These are phyloP conservation scores for Bos javanicus DNA, from an alignment of 2,113 vertebrate genomes.

Conservation along the genomic window DNA sequence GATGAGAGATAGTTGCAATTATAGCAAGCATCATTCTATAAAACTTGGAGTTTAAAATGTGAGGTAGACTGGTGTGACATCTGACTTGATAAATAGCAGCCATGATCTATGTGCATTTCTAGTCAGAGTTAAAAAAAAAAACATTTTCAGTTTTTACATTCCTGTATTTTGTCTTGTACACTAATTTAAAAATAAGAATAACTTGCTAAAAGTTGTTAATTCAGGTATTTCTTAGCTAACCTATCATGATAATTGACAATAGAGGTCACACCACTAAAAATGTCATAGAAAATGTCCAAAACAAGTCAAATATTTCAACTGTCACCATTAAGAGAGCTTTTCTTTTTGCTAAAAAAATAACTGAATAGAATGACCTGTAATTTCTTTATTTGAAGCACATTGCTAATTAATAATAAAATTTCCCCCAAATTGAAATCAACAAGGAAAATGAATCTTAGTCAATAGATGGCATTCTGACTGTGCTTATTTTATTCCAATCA, in stretches of 20 bases:
- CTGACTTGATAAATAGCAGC: conserved; percentile 6
- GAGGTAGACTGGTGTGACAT: not conserved
- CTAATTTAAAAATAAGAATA: not conserved
- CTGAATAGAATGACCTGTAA: not conserved
- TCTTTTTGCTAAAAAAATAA: not conserved
- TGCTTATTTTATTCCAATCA: not conserved
- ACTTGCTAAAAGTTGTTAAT: not conserved
- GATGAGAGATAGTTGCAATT: conserved; percentile 3
- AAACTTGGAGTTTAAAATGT: not conserved
- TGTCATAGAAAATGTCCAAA: not conserved
- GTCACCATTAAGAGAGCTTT: not conserved
- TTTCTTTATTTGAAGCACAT: not conserved
- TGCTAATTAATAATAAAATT: not conserved
- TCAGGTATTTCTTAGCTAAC: not conserved
- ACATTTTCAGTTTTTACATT: conserved; percentile 25
- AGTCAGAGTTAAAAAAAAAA: conserved; percentile 33
- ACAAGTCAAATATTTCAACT: not conserved
- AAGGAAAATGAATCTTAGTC: not conserved
- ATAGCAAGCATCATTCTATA: not conserved
- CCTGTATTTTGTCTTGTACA: conserved; percentile 24
- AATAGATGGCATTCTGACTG: not conserved
- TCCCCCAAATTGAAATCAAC: not conserved
- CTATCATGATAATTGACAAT: not conserved
- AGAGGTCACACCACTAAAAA: not conserved
- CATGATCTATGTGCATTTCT: not conserved